Base-by-base conservation (phyloP, 2,113 vertebrate genomes). In the Tetraodon nigroviridis region DNA sequence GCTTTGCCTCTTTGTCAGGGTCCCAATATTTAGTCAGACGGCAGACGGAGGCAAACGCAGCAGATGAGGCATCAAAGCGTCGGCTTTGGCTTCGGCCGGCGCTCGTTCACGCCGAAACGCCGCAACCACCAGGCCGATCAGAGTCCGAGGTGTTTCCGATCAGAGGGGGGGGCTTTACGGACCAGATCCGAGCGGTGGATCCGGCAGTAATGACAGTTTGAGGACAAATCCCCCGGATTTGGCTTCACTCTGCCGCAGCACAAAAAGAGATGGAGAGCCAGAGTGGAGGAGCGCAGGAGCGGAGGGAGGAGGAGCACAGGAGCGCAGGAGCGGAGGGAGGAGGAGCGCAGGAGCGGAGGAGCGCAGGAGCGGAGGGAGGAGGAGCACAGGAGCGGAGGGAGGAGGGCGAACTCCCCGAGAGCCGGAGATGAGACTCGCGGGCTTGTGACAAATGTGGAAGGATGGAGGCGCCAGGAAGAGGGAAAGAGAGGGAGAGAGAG, bases 261-360 rank as follows among this genome's bases (percentile, higher is more conserved):
- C n/a, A n/a, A n/a, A 61, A 63, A 65, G 55, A 74, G 61, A 64
- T 22, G 6, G 72, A 76, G 67, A 67, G 75, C 53, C 80, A 1
- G 29, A 45, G 44, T 4, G 44, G 15, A n/a, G 44, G n/a, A 46
- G 44, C 10, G 6, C 15, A 7, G 44, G n/a, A n/a, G n/a, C n/a
- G n/a, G n/a, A n/a, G n/a, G n/a, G 55, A 74, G 61, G 62, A 19
- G 6, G 72, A 76, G 67, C 65, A 72, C 53, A 77, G 1, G 29
- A 45, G 44, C 14, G 44, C 3, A n/a, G 44, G n/a, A 46, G 44
- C 10, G 6, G 5, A 7, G 44, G n/a, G 55, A 74, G 61, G 62
- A 19, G 6, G 72, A 76, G 67, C 65, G 75, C 53, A 77, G 1
- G 29, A 45, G 44, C 14, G 44, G 15, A n/a, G 44, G n/a, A 46